These are phyloP conservation scores for Noctua janthe DNA, from an alignment of 2,888 invertebrate genomes.

Conservation along the genomic window DNA sequence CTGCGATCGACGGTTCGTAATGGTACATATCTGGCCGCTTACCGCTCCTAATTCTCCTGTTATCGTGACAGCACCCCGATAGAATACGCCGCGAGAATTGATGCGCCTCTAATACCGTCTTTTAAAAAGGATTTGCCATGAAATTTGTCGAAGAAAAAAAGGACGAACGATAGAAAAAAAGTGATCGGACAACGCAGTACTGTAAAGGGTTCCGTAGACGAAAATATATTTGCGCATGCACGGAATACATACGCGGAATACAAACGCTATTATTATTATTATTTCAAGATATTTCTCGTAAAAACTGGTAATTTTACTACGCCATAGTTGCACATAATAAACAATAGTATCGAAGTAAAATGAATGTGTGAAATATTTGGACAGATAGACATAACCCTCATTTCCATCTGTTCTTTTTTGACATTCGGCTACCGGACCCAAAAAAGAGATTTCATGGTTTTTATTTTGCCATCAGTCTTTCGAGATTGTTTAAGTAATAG, in stretches of 20 bases:
- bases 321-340: not conserved
- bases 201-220: not conserved
- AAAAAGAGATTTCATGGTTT: not conserved
- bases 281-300: not conserved
- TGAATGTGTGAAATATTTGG: not conserved
- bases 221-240: not conserved
- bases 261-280: no score
- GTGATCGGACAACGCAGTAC: not conserved
- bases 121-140: slow-evolving; percentile 21
- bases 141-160: not conserved
- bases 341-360: not conserved
- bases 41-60: slow-evolving; percentile 36
- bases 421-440: not conserved
- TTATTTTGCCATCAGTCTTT: slow-evolving; percentile 29
- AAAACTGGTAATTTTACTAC: not conserved
- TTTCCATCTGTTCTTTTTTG: not conserved
- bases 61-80: slow-evolving; percentile 17
- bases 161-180: not conserved
- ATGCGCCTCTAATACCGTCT: not conserved
- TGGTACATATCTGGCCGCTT: slow-evolving; percentile 6
- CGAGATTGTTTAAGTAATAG: not conserved
- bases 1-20: not conserved
- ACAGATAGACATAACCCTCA: not conserved
- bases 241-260: not conserved
- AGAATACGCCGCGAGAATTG: not conserved